Evolutionary conservation across 2,797 vertebrate species (phyloP).

Genomic region (Tapirus indicus): DNA sequence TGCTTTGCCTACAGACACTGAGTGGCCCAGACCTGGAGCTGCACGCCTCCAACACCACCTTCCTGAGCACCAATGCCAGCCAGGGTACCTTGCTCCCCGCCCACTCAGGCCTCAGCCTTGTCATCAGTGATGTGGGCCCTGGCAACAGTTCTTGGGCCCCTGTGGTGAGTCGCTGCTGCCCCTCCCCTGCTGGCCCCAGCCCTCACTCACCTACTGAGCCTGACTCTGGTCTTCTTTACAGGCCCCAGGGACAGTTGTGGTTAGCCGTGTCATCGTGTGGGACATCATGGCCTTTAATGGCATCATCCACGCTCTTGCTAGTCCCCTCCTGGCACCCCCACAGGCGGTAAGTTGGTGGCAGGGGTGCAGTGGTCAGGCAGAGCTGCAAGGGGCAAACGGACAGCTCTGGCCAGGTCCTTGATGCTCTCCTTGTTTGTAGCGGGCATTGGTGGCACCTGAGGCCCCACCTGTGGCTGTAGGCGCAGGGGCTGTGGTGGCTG

Average conservation of each 20-base stretch:
- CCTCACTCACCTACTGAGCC: not conserved
- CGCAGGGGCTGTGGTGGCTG: constrained; percentile 84
- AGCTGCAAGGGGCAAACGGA: not conserved
- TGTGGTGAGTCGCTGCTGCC: not conserved
- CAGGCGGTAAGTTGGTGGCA: constrained; percentile 81
- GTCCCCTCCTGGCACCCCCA: constrained; percentile 90
- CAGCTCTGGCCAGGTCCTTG: not conserved
- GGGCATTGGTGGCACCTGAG: not conserved
- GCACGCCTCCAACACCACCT: constrained; percentile 91
- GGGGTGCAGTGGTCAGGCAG: not conserved
- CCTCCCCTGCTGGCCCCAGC: not conserved
- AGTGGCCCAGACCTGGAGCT: constrained; percentile 95
- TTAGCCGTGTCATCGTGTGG: constrained; percentile 91
- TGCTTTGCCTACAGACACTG: constrained; percentile 89
- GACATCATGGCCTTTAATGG: constrained; percentile 95
- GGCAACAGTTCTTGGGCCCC: constrained; percentile 81
- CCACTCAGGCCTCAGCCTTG: constrained; percentile 91
- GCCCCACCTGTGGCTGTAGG: constrained; percentile 50
- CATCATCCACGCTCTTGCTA: constrained; percentile 94
- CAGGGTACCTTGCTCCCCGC: constrained; percentile 89
- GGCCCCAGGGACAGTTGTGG: constrained; percentile 66
- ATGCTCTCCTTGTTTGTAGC: constrained; percentile 61
- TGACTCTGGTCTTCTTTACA: constrained; percentile 39
- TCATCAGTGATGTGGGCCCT: constrained; percentile 83
- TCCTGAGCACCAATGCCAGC: constrained; percentile 91